phyloP scores from a whole-genome alignment of 2,888 invertebrate species.

The Sisyra terminalis region DNA sequence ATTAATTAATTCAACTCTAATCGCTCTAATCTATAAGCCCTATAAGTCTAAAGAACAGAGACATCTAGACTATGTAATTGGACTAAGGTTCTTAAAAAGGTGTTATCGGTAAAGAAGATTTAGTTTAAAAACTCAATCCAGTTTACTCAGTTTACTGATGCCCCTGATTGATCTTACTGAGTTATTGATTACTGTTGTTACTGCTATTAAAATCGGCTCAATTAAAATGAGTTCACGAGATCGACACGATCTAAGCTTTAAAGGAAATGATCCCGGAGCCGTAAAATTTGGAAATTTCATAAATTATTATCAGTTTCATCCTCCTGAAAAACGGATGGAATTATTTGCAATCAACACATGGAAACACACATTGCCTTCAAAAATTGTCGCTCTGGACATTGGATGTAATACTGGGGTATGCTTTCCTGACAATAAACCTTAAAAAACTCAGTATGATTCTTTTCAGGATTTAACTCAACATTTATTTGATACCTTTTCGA shows the following conservation, averaged over 20 bases:
- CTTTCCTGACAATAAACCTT: slow-evolving; percentile 9
- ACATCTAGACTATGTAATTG: too few relatives aligned
- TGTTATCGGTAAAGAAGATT: too few relatives aligned
- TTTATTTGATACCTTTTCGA: slow-evolving; percentile 33
- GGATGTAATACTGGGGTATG: slow-evolving; percentile 66
- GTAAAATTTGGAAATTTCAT: slow-evolving; percentile 70
- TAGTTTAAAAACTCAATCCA: background rate
- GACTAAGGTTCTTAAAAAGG: too few relatives aligned
- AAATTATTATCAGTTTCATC: slow-evolving; percentile 73
- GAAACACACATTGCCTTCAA: slow-evolving; percentile 15
- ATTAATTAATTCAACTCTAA: too few relatives aligned
- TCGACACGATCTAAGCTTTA: slow-evolving; percentile 25
- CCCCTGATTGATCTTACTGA: too few relatives aligned
- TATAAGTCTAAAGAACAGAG: too few relatives aligned
- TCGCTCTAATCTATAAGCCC: too few relatives aligned
- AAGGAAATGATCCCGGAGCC: slow-evolving; percentile 54
- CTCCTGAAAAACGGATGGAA: slow-evolving; percentile 45
- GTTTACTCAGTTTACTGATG: background rate
- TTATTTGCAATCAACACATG: slow-evolving; percentile 39
- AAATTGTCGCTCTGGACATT: slow-evolving; percentile 45
- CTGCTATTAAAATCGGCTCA: background rate
- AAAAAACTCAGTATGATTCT: slow-evolving; percentile 7
- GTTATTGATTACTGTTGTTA: too few relatives aligned
- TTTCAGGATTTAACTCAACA: slow-evolving; percentile 46
- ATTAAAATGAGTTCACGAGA: background rate